Base-by-base conservation (phyloP, 2,888 invertebrate genomes). In the Philopedon plagiatum region DNA sequence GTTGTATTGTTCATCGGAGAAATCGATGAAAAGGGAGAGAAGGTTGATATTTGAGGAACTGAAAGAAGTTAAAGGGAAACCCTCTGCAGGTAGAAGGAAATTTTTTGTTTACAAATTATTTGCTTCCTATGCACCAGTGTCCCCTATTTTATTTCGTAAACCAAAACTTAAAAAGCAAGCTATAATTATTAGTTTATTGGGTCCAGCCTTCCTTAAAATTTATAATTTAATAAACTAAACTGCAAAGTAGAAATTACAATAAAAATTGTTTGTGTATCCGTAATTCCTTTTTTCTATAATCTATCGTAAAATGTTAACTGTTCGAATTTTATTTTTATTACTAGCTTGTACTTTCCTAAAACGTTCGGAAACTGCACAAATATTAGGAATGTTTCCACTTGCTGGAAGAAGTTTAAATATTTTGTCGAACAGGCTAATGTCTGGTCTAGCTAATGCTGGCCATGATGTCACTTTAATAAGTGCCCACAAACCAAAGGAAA, bases 401-500 rank as follows among this genome's bases (percentile, higher is more conserved):
- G 54, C 58, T 8, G 65, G 65, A 8, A 49, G 26, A 51, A 71
- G 71, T 54, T 5, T 65, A n/a, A 65, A 71, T 15, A 71, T 71
- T 18, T 32, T 71, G 13, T 51, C 32, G 11, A 64, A 60, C 18
- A 58, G 19, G 8, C 60, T 71, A 0, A 60, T 60, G 65, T 49
- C 18, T 23, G 64, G 54, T 8, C 39, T 71, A 29, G 71, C 71
- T 34, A 51, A 71, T 39, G 71, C 65, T 29, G 71, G 65, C 0
- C 71, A 71, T 34, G 65, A 65, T 21, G 66, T 71, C 9, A 66
- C 65, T 9, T 19, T 60, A n/a, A 60, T 71, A 4, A 65, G 60
- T 21, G 51, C 71, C 7, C 44, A 41, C 15, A 51, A 41, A 11
- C 32, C 41, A 5, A 23, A 51, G 9, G 34, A 39, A 1, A 32